phyloP scores from a whole-genome alignment of 2,113 vertebrate species.

The Uria aalge region DNA sequence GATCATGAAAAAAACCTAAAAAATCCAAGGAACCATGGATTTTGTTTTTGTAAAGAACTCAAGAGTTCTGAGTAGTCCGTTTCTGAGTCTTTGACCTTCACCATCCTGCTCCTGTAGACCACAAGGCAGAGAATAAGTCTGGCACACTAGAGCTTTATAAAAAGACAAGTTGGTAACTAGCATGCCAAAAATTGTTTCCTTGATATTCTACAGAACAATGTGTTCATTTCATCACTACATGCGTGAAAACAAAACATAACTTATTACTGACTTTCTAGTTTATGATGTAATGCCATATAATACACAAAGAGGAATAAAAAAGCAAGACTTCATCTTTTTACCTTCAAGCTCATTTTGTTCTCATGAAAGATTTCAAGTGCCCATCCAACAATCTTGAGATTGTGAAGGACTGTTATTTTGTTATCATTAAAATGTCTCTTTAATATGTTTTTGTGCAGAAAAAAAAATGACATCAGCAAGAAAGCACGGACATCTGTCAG shows the following conservation, averaged over 20 bases:
- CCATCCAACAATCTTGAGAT: neutral
- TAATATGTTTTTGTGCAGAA: neutral
- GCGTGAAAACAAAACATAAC: constrained; percentile 13
- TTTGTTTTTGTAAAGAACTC: neutral
- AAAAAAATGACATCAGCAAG: neutral
- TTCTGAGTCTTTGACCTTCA: neutral
- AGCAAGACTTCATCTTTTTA: constrained; percentile 1
- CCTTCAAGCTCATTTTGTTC: constrained; percentile 8
- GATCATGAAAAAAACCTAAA: neutral
- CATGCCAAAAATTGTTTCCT: constrained; percentile 9
- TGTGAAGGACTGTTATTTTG: neutral
- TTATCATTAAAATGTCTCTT: neutral
- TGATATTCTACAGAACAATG: constrained; percentile 2
- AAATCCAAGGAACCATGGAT: neutral
- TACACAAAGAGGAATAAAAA: neutral
- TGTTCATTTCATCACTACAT: neutral
- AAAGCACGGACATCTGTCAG: neutral
- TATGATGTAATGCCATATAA: neutral
- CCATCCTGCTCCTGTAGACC: neutral
- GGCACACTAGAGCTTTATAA: neutral
- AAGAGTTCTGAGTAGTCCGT: neutral
- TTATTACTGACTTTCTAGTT: constrained; percentile 6
- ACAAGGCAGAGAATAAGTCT: neutral
- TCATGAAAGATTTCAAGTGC: neutral
- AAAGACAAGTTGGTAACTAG: neutral